Base-by-base conservation (phyloP, 2,888 invertebrate species). In the Xestia rhomboidea region DNA sequence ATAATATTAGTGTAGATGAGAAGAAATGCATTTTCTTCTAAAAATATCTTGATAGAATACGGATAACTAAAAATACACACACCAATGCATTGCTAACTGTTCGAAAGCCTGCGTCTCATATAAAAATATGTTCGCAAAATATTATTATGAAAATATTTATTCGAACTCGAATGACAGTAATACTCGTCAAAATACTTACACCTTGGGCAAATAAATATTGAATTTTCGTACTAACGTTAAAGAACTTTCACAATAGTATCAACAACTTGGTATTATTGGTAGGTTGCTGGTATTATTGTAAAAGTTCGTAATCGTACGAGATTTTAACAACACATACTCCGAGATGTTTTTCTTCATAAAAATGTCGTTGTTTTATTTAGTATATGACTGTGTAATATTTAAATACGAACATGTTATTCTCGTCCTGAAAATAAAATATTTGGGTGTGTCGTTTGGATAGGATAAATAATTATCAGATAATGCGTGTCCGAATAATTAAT, bases 291-390 rank as follows among this genome's bases (percentile, higher is more conserved):
- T 41, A 7, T 57, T 51, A 51, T 82, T 75, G 54, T 82, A 38
- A 49, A 75, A 41, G 41, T 82, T 82, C 4, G 24, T 75, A 63
- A 41, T 41, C 34, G 41, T 57, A 49, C n/a, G 13, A 75, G 18
- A 64, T 78, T 54, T 74, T 81, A 81, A 77, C 54, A 74, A 81
- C n/a, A 41, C 44, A 34, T 21, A 57, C 30, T 51, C 24, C 1
- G 15, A 13, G 4, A 64, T 27, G 7, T 66, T 76, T 74, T 49
- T 2, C 8, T 46, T 27, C 13, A 15, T 18, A 15, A 7, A 30
- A 18, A 27, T 13, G 11, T n/a, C 27, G 54, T 54, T 13, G 11
- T n/a, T 11, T 54, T 24, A n/a, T 57, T 57, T 57, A 27, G n/a
- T 57, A 54, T 11, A 11, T n/a, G n/a, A n/a, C n/a, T 54, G 24